These are phyloP conservation scores for Dicaeum eximium DNA, from an alignment of 2,113 vertebrate species.

Conservation along the genomic window DNA sequence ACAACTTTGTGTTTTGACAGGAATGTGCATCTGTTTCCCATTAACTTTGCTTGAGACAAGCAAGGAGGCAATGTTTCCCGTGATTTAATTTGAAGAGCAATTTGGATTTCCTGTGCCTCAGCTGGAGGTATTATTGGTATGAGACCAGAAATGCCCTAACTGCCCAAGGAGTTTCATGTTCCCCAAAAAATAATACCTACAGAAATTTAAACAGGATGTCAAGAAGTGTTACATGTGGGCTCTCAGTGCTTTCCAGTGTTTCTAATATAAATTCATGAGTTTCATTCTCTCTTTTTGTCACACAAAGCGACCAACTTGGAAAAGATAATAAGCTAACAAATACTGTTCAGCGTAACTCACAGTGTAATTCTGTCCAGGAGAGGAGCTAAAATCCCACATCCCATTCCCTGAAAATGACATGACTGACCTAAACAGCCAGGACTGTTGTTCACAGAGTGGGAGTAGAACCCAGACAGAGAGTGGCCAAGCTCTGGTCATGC, in stretches of 20 bases:
- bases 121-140: conserved; percentile 39
- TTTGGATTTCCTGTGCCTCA: conserved; percentile 65
- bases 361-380: background rate
- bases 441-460: background rate
- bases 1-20: conserved; percentile 4
- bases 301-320: background rate
- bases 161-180: conserved; percentile 21
- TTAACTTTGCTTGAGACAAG: conserved; percentile 58
- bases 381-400: background rate
- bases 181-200: conserved; percentile 15
- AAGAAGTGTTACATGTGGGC: background rate
- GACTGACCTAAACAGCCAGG: background rate
- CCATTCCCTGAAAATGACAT: background rate
- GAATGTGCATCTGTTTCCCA: conserved; percentile 67
- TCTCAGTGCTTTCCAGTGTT: background rate
- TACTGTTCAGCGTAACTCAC: background rate
- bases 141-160: conserved; percentile 27
- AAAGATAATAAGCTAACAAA: background rate
- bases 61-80: conserved; percentile 36
- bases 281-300: background rate
- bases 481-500: background rate
- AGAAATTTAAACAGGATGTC: conserved; percentile 22
- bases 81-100: conserved; percentile 63
- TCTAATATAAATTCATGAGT: background rate
- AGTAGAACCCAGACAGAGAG: background rate